phyloP scores from a whole-genome alignment of 2,888 invertebrate genomes.

The Blastobasis adustella region DNA sequence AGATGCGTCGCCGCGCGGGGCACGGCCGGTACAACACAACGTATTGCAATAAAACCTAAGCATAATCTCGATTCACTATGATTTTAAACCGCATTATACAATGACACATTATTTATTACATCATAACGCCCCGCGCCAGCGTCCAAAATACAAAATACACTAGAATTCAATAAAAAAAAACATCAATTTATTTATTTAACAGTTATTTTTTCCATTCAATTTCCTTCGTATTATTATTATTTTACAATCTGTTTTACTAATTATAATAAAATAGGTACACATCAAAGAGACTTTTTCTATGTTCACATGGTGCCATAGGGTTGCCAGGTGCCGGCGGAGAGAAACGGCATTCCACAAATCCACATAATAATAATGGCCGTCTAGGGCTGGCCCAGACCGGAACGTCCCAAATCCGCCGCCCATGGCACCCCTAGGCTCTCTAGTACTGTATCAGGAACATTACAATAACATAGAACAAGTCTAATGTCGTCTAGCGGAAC shows the following conservation, averaged over 20 bases:
- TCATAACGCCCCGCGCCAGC: constrained; percentile 15
- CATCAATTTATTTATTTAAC: constrained; percentile 38
- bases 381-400: no score
- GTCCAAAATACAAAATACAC: constrained; percentile 23
- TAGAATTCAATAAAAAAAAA: constrained; percentile 38
- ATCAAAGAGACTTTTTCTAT: constrained; percentile 14
- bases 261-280: constrained; percentile 28
- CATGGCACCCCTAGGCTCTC: no score
- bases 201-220: constrained; percentile 22
- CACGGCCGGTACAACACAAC: constrained; percentile 14
- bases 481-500: no score
- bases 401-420: no score
- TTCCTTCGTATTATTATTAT: constrained; percentile 27
- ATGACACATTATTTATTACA: constrained; percentile 4
- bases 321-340: neutral
- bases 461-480: no score
- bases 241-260: constrained; percentile 28
- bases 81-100: constrained; percentile 5
- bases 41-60: constrained; percentile 9
- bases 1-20: constrained; percentile 25
- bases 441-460: no score
- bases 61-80: constrained; percentile 11
- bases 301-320: constrained; percentile 9
- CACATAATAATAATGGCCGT: no score
- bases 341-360: neutral